A percentile compares a stretch with the other conserved stretches of the same genome.
Conservation (phyloP, 2,888 invertebrate species). For the Gasteruption jaculator region DNA sequence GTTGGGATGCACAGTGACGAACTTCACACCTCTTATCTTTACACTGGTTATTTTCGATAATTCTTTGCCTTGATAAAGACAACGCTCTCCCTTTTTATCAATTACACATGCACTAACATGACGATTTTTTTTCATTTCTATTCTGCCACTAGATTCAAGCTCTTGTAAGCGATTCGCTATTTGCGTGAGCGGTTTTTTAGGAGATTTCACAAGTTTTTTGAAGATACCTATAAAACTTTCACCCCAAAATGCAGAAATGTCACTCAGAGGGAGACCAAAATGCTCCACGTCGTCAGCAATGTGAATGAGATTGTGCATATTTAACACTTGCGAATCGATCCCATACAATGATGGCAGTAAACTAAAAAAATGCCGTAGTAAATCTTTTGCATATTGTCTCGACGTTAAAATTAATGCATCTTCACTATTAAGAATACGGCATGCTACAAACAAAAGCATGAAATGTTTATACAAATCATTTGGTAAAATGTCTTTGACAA, state of each 20-base stretch:
- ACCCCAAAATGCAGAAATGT: constrained; percentile 23
- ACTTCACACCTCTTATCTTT: neutral
- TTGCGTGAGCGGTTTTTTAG: constrained; percentile 16
- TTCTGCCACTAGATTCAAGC: too few species aligned
- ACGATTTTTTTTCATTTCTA: constrained; percentile 10
- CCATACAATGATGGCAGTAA: constrained; percentile 22
- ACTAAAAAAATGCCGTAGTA: constrained; percentile 17
- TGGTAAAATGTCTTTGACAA: constrained; percentile 18
- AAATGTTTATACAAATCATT: constrained; percentile 20
- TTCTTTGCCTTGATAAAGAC: too few species aligned
- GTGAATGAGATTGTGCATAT: constrained; percentile 23
- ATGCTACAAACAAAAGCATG: constrained; percentile 17
- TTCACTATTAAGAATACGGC: constrained; percentile 17
- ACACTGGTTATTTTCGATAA: neutral
- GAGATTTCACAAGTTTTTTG: constrained; percentile 16
- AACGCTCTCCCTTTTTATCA: too few species aligned
- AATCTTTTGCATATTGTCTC: constrained; percentile 16
- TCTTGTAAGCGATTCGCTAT: constrained; percentile 17
- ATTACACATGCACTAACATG: neutral
- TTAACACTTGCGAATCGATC: constrained; percentile 19
- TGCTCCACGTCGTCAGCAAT: constrained; percentile 21
- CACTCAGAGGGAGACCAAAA: constrained; percentile 15
- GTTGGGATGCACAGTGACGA: neutral
- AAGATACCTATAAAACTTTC: constrained; percentile 24
- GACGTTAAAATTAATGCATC: constrained; percentile 10